Percentiles rank a stretch among this genome's conserved stretches.
Evolutionary conservation across 2,113 vertebrate genomes (phyloP).

Genomic region (Gila orcuttii): DNA sequence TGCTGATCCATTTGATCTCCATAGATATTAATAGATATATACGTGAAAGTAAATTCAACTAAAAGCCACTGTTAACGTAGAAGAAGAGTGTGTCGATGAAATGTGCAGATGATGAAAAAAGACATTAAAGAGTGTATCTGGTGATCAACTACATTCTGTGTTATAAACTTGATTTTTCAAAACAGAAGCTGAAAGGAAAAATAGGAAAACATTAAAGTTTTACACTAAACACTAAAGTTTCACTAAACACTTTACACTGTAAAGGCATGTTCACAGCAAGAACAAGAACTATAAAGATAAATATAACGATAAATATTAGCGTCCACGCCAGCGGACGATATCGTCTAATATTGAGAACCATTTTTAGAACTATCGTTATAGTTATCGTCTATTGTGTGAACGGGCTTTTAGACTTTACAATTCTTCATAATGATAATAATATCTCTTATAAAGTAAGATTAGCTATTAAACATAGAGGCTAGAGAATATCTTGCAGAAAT

Average conservation of each 20-base stretch:
- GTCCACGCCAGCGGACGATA: too few species aligned
- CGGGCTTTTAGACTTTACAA: neutral
- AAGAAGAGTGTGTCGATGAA: neutral
- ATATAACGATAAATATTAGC: too few species aligned
- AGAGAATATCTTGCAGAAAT: constrained; percentile 56
- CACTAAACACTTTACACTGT: neutral
- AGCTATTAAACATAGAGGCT: neutral
- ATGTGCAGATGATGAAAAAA: neutral
- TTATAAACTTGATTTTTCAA: neutral
- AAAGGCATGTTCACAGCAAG: neutral
- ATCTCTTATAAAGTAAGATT: neutral
- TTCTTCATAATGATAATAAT: neutral
- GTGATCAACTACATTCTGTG: neutral
- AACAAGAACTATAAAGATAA: too few species aligned
- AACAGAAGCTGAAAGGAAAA: neutral
- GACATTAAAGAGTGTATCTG: neutral
- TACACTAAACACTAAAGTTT: too few species aligned
- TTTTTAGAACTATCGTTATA: too few species aligned
- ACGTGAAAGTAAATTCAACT: neutral
- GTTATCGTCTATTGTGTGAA: too few species aligned
- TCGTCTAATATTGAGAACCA: too few species aligned
- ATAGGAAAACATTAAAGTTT: neutral
- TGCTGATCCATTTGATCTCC: neutral
- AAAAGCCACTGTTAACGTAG: neutral
- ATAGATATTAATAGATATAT: neutral